Conservation (phyloP, 2,888 invertebrate species). For the Diplolepis rosae region DNA sequence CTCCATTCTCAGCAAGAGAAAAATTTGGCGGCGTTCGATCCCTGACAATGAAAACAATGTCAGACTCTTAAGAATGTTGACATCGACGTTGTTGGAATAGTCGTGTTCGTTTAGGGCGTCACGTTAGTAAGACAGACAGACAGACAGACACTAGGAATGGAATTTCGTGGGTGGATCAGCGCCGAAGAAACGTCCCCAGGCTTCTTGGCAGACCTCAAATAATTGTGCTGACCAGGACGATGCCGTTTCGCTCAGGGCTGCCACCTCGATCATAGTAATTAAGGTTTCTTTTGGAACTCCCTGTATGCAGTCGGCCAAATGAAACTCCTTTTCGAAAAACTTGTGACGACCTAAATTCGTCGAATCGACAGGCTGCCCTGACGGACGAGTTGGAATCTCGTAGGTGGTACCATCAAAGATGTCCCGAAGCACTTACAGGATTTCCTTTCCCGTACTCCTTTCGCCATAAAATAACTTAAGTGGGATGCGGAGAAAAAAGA, state of each 20-base stretch:
- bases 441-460: slow-evolving; percentile 13
- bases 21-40: neutral
- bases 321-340: slow-evolving; percentile 42
- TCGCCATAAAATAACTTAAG: slow-evolving; percentile 22
- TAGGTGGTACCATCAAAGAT: slow-evolving; percentile 55
- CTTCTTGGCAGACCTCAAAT: slow-evolving; percentile 35
- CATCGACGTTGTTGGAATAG: neutral
- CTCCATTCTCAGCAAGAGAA: neutral
- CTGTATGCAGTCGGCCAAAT: slow-evolving; percentile 44
- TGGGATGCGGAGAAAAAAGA: slow-evolving; percentile 6
- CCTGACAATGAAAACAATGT: neutral
- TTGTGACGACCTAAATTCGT: slow-evolving; percentile 51
- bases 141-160: slow-evolving; percentile 46
- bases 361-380: slow-evolving; percentile 56
- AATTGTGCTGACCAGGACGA: slow-evolving; percentile 38
- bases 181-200: slow-evolving; percentile 49
- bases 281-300: slow-evolving; percentile 50
- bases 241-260: slow-evolving; percentile 47
- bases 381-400: slow-evolving; percentile 58
- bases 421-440: slow-evolving; percentile 29
- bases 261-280: slow-evolving; percentile 59
- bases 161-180: slow-evolving; percentile 53
- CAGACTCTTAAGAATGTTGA: neutral
- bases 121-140: neutral
- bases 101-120: neutral